phyloP scores from a whole-genome alignment of 2,113 vertebrate species.

The Platysternon megacephalum region DNA sequence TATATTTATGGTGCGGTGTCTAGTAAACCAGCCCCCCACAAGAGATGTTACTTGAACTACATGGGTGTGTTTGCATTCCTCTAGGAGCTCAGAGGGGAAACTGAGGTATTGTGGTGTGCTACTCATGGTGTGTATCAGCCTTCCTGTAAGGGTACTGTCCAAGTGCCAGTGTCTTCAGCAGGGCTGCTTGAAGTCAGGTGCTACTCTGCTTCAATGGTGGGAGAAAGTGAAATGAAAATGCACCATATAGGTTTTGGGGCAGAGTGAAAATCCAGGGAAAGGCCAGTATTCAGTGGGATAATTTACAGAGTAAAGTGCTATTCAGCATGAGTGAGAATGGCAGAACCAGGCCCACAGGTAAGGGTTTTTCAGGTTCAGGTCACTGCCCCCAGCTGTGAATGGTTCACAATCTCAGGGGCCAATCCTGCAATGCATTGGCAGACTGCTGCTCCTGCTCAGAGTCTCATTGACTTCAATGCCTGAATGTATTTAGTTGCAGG shows the following conservation, averaged over 20 bases:
- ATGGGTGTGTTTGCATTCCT: too few relatives aligned
- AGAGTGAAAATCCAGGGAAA: not conserved
- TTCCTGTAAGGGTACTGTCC: too few relatives aligned
- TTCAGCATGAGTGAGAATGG: rapidly evolving
- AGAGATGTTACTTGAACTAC: not conserved
- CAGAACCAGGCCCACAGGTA: rapidly evolving
- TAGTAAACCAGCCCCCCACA: not conserved
- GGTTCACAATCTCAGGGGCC: not conserved
- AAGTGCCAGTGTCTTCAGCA: too few relatives aligned
- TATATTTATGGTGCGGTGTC: not conserved
- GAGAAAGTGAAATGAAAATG: not conserved
- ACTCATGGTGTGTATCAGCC: too few relatives aligned
- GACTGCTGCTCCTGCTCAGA: too few relatives aligned
- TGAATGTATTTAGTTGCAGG: not conserved
- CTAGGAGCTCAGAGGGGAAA: too few relatives aligned
- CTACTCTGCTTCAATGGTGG: not conserved
- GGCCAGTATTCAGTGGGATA: not conserved
- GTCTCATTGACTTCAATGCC: not conserved
- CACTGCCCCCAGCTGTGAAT: not conserved
- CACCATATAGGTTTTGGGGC: not conserved
- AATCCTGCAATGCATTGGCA: not conserved
- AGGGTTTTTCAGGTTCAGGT: not conserved
- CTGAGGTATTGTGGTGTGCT: too few relatives aligned
- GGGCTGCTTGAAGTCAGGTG: too few relatives aligned
- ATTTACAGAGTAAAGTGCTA: not conserved